Evolutionary conservation across 1,140 invertebrate species (phyloP), one percentile per base, ranked within the genome.

Genomic region (Leptinotarsa lineolata): DNA sequence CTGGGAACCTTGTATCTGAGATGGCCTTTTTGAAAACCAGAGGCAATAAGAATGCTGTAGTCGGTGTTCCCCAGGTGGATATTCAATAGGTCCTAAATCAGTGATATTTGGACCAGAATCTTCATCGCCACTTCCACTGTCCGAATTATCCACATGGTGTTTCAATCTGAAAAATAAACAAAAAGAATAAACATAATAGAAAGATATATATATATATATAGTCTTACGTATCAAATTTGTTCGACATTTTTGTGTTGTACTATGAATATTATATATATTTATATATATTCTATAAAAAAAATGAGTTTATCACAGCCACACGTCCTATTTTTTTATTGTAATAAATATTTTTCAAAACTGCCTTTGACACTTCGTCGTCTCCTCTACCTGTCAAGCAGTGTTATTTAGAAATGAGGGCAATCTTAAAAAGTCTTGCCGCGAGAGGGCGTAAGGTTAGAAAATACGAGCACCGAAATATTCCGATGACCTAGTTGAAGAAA

Each of bases 11-110:
- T 82, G 81, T 68, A 77, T 74, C 71, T 81, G 81, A 60, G 81
- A 79, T 45, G 85, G 86, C 83, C 94, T 87, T 78, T 91, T 88
- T 78, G 94, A 96, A 84, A 93, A 97, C 93, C 95, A 97, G 80
- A 97, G 88, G 80, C 93, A 93, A 85, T 97, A 97, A 59, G 91
- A 90, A 87, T 93, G 95, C 84, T 97, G 94, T 76, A 97, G 86
- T 83, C 92, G 92, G 83, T 97, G 95, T 82, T 97, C 93, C 73
- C 91, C 90, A 77, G 90, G 88, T 74, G 87, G 91, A 79, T 93
- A 90, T 82, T 90, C 88, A 78, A 92, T 85, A 70, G 90, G 88
- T 73, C 86, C 83, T 48, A 84, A 74, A 70, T 84, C 83, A 54
- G 77, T 74, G 39, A 81, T 82, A 74, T 83, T 80, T 22, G 72